phyloP scores from a whole-genome alignment of 2,797 vertebrate species.

The Peromyscus melanophrys region DNA sequence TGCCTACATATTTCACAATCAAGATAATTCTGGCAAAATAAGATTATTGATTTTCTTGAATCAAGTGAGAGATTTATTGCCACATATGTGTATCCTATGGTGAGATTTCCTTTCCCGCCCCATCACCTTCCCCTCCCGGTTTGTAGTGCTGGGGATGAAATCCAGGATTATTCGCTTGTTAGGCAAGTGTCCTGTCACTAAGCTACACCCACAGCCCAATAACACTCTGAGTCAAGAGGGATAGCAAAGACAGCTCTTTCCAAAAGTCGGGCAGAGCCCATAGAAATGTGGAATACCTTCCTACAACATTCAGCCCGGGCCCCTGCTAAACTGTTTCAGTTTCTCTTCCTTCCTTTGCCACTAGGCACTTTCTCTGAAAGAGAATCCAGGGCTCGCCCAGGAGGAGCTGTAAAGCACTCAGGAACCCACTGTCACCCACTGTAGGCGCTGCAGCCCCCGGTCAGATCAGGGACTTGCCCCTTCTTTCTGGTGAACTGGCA shows the following conservation, averaged over 20 bases:
- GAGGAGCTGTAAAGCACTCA: not conserved
- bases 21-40: constrained; percentile 67
- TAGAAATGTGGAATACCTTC: not conserved
- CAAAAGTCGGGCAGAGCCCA: constrained; percentile 1
- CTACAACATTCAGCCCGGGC: not conserved
- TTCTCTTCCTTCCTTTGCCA: constrained; percentile 12
- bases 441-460: not conserved
- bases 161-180: not conserved
- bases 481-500: constrained; percentile 16
- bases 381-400: not conserved
- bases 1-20: constrained; percentile 62
- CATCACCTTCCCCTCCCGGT: not conserved
- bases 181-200: not conserved
- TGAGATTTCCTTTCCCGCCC: not conserved
- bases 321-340: not conserved
- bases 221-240: constrained; percentile 6
- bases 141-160: not conserved
- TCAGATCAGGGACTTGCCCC: not conserved
- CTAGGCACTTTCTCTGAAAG: not conserved
- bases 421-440: not conserved
- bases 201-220: not conserved
- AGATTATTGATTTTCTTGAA: constrained; percentile 31
- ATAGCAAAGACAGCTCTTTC: constrained; percentile 57
- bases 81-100: not conserved
- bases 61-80: constrained; percentile 45